These are phyloP conservation scores for Esox lucius DNA, from an alignment of 2,797 vertebrate species.

Conservation along the genomic window DNA sequence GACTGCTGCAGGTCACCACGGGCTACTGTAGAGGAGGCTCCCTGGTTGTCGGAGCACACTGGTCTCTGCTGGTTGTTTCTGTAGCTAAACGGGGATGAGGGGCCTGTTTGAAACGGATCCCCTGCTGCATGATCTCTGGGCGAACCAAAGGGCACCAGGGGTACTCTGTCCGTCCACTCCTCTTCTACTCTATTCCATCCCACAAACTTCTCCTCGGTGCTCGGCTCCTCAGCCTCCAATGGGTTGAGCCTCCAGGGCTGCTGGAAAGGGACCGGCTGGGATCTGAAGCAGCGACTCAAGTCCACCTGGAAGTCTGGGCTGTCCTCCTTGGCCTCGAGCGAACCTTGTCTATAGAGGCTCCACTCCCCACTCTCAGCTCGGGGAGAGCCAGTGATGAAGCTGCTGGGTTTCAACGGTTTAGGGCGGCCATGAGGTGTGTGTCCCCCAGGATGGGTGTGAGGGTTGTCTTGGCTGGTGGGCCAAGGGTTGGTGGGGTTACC, in stretches of 20 bases:
- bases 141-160: not conserved
- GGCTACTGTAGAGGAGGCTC: not conserved
- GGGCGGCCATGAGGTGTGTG: too few relatives aligned
- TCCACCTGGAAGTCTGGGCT: conserved; percentile 31
- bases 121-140: not conserved
- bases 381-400: conserved; percentile 31
- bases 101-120: conserved; percentile 32
- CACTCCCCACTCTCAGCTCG: not conserved
- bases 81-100: conserved; percentile 4
- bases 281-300: conserved; percentile 24
- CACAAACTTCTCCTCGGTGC: conserved; percentile 22
- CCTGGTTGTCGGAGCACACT: not conserved
- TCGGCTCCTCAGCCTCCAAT: conserved; percentile 30
- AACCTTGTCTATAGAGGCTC: conserved; percentile 18
- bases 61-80: conserved; percentile 26
- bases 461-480: not conserved
- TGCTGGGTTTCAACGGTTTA: not conserved
- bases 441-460: not conserved
- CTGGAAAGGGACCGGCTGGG: conserved; percentile 19
- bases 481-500: conserved; percentile 3
- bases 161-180: conserved; percentile 23
- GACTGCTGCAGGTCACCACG: conserved; percentile 9
- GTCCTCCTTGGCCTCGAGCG: conserved; percentile 3
- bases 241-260: conserved; percentile 28
- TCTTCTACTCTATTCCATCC: conserved; percentile 20